phyloP scores from a whole-genome alignment of 2,113 vertebrate species.

The Tor tambroides region DNA sequence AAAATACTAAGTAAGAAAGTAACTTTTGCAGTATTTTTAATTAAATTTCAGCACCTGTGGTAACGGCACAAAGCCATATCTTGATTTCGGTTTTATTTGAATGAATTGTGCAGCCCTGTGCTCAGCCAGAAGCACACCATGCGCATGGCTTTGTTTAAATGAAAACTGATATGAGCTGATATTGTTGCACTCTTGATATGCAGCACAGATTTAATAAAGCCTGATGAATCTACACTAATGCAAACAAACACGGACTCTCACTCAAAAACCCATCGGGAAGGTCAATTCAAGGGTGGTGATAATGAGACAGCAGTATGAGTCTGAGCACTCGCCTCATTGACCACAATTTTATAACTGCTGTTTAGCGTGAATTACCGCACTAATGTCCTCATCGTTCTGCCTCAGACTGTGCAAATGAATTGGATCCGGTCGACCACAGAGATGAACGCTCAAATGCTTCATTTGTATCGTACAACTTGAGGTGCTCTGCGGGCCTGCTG shows the following conservation, averaged over 20 bases:
- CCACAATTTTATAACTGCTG: slow-evolving; percentile 44
- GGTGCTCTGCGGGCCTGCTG: slow-evolving; percentile 1
- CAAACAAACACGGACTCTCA: neutral
- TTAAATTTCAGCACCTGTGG: neutral
- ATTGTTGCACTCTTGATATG: too few relatives aligned
- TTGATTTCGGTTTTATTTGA: neutral
- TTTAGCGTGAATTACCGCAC: slow-evolving; percentile 51
- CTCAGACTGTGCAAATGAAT: slow-evolving; percentile 55
- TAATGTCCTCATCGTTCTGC: slow-evolving; percentile 54
- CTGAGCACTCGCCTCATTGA: neutral
- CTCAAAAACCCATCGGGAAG: neutral
- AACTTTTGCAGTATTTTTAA: neutral
- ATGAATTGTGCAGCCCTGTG: neutral
- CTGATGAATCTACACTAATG: neutral
- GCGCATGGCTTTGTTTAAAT: neutral
- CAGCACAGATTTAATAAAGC: neutral
- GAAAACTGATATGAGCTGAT: too few relatives aligned
- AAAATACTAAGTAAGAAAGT: neutral
- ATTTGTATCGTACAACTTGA: slow-evolving; percentile 38
- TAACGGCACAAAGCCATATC: neutral
- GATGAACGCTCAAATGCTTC: slow-evolving; percentile 24
- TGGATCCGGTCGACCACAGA: slow-evolving; percentile 42
- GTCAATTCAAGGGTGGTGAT: slow-evolving; percentile 5
- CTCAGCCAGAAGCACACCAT: neutral
- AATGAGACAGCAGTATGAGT: neutral